Percentiles rank a stretch among this genome's conserved stretches.
Evolutionary conservation across 2,888 invertebrate species (phyloP).

Genomic region (Tinea semifulvella): DNA sequence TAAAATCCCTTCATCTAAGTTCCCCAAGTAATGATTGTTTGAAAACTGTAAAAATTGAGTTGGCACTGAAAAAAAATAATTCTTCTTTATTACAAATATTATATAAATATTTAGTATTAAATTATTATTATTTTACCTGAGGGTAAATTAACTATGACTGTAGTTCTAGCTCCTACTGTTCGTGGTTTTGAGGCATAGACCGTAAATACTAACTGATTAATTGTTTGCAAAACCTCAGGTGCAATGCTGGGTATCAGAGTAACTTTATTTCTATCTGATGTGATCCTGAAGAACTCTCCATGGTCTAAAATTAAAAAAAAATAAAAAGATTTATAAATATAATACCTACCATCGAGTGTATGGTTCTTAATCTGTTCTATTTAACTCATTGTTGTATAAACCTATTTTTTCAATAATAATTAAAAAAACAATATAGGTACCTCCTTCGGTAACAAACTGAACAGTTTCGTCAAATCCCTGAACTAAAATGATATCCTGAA

Average conservation of each 20-base stretch:
- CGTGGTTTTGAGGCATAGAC: conserved; percentile 34
- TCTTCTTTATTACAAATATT: no score
- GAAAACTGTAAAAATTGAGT: conserved; percentile 30
- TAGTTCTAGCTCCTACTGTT: conserved; percentile 41
- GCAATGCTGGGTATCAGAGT: conserved; percentile 29
- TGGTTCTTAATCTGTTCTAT: no score
- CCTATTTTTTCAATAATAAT: no score
- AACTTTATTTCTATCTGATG: conserved; percentile 23
- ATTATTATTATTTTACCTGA: no score
- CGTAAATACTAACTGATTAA: conserved; percentile 29
- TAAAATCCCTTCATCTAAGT: conserved; percentile 25
- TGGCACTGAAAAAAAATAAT: conserved; percentile 28
- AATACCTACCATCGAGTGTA: not conserved
- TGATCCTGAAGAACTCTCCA: conserved; percentile 25
- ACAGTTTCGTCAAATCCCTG: conserved; percentile 43
- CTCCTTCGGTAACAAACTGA: conserved; percentile 31
- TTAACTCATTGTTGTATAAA: no score
- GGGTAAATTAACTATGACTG: conserved; percentile 37
- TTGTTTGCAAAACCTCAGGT: conserved; percentile 25
- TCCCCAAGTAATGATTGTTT: not conserved
- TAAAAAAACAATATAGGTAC: conserved; percentile 25
- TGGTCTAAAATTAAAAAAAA: conserved; percentile 26
- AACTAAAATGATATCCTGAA: conserved; percentile 31
- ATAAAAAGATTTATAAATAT: not conserved
- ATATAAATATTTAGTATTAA: no score